These are phyloP conservation scores for Tyria jacobaeae DNA, from an alignment of 2,888 invertebrate species.

Conservation along the genomic window DNA sequence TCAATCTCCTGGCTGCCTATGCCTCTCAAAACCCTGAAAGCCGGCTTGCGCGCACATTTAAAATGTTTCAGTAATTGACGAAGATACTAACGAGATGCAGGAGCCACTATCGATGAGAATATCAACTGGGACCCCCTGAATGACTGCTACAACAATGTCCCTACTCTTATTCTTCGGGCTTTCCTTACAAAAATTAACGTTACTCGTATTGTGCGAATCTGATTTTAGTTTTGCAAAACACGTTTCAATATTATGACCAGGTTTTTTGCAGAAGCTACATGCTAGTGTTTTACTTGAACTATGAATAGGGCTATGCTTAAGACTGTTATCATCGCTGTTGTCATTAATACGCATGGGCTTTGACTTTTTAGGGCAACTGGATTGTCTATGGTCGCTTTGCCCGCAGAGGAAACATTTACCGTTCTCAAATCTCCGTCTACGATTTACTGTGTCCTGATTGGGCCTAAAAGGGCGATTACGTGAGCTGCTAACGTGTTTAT, in stretches of 20 bases:
- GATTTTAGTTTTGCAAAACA: conserved; percentile 3
- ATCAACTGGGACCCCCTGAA: conserved; percentile 18
- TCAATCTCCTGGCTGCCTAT: neutral
- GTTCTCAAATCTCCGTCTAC: too few relatives aligned
- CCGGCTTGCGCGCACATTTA: neutral
- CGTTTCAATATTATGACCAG: neutral
- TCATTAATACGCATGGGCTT: too few relatives aligned
- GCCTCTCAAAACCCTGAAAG: conserved; percentile 6
- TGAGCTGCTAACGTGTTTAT: too few relatives aligned
- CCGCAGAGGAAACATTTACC: too few relatives aligned
- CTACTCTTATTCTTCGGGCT: neutral
- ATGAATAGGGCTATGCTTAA: too few relatives aligned
- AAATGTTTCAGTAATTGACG: conserved; percentile 11
- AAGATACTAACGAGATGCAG: conserved; percentile 9
- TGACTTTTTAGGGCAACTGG: too few relatives aligned
- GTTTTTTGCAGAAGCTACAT: conserved; percentile 10
- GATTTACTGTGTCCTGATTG: too few relatives aligned
- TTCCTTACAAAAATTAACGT: conserved; percentile 1
- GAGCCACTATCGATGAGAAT: conserved; percentile 18
- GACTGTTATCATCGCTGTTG: too few relatives aligned
- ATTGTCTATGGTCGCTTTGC: too few relatives aligned
- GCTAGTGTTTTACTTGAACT: too few relatives aligned
- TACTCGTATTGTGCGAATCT: neutral
- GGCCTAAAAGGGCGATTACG: too few relatives aligned
- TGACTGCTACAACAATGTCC: conserved; percentile 8